Base-by-base conservation (phyloP, 2,797 vertebrate genomes). In the Arrhamphus sclerolepis region DNA sequence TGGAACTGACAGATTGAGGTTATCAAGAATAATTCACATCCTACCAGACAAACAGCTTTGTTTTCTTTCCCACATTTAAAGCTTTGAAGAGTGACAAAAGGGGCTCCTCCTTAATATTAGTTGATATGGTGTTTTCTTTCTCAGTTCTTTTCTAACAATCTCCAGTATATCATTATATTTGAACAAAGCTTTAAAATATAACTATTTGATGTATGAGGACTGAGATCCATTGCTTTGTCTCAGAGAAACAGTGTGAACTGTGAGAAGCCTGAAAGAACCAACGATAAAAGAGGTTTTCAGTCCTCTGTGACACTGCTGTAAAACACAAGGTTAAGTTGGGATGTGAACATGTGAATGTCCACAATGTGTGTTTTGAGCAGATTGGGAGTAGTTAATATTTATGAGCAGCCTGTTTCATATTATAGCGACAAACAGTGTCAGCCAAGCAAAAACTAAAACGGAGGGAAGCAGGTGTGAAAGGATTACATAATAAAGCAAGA, bases 381-480 rank as follows among this genome's bases (percentile, higher is more conserved):
- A 78, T 70, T 81, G 69, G 21, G 26, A 53, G 66, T 71, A 59
- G 52, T 77, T 73, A 77, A 80, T 82, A 82, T 86, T 88, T 72
- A 88, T 80, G 78, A 82, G 72, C 66, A 74, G 47, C 75, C 59
- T 72, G 62, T 70, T 67, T 79, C 66, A 72, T 24, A 56, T 29
- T 49, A 17, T 5, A 69, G 41, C 69, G 74, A 74, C 70, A 78
- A 77, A 81, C 63, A 22, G 10, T 66, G 65, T 63, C 59, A 70
- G 54, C 51, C 26, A 26, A 48, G 44, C 47, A 65, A 66, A 46
- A 70, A 48, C 52, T 38, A 46, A 71, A 48, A 66, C 28, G 53
- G 50, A 66, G 58, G 53, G 58, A 56, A 66, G 72, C 42, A 77
- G 64, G 64, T 66, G 61, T 72, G 68, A 74, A 71, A 46, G 70